Base-by-base conservation (phyloP, 2,797 vertebrate genomes). In the Cirrhinus mrigala region DNA sequence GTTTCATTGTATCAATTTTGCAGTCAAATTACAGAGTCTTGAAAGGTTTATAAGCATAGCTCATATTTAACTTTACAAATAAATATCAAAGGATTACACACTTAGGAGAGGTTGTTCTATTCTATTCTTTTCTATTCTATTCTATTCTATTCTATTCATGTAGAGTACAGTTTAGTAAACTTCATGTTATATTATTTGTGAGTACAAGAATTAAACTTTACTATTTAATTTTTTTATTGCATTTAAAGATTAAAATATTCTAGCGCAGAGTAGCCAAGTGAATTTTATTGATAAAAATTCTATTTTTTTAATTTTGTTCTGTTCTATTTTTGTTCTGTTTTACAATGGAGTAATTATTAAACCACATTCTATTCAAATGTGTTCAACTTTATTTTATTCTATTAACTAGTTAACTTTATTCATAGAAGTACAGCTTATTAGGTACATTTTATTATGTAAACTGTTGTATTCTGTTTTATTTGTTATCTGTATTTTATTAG, bases 1-100 rank as follows among this genome's bases (percentile, higher is more conserved):
- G 89, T 92, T 92, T 93, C 88, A 92, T 87, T 94, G 85, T 90
- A 88, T 93, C 89, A 94, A 90, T 89, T 92, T 88, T 82, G 82
- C 82, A 88, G 87, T 88, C 86, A 90, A 91, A 91, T 91, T 90
- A 89, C 90, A 80, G 85, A 88, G 85, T 88, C 89, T 85, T 91
- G 80, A 92, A 90, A 86, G 80, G 85, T 90, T 94, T 92, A 90
- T 85, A 89, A 66, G 89, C 88, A 88, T 86, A 90, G 56, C n/a
- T 56, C n/a, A n/a, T 40, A 68, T 27, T 83, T 68, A 33, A 54
- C 66, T 81, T n/a, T 58, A 56, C 64, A 90, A 81, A 81, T 46
- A 11, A 68, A 44, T 66, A 50, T 50, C 56, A 60, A 20, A 37
- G 82, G 87, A 79, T 84, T 85, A 52, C 73, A 87, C 89, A 79